Conservation (phyloP, 2,888 invertebrate species). For the Drosophila vallismaia region DNA sequence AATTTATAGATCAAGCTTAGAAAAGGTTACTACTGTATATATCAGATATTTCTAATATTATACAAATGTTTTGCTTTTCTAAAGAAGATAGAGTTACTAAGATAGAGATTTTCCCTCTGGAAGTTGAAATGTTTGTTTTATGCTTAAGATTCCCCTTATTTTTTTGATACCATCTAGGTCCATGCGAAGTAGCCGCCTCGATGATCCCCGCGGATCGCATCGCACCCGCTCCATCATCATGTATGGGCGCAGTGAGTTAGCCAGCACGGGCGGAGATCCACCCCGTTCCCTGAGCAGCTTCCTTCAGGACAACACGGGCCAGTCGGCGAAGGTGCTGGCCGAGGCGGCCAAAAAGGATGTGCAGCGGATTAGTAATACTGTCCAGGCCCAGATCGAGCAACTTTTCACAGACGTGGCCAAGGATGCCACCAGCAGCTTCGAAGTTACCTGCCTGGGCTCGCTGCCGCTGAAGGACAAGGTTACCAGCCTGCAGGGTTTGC, state of each 20-base stretch:
- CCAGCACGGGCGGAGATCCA: constrained; percentile 79
- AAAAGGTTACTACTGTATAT: background rate
- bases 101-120: too few species aligned
- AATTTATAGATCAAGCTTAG: background rate
- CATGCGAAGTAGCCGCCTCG: constrained; percentile 82
- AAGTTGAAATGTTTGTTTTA: too few species aligned
- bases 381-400: constrained; percentile 93
- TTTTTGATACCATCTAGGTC: constrained; percentile 67
- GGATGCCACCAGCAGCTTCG: constrained; percentile 87
- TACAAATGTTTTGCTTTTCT: too few species aligned
- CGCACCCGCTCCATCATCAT: constrained; percentile 84
- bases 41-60: background rate
- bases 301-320: constrained; percentile 70
- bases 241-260: constrained; percentile 84
- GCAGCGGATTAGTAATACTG: constrained; percentile 87
- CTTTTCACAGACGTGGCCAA: constrained; percentile 91
- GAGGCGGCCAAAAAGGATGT: constrained; percentile 81
- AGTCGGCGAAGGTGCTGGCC: constrained; percentile 68
- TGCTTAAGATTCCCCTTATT: too few species aligned
- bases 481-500: constrained; percentile 92
- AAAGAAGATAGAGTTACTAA: too few species aligned
- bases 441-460: constrained; percentile 93
- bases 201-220: constrained; percentile 83
- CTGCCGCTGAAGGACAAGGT: constrained; percentile 91
- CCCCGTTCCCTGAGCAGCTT: constrained; percentile 79